phyloP scores from a whole-genome alignment of 2,888 invertebrate species.

The Torymus texanus region DNA sequence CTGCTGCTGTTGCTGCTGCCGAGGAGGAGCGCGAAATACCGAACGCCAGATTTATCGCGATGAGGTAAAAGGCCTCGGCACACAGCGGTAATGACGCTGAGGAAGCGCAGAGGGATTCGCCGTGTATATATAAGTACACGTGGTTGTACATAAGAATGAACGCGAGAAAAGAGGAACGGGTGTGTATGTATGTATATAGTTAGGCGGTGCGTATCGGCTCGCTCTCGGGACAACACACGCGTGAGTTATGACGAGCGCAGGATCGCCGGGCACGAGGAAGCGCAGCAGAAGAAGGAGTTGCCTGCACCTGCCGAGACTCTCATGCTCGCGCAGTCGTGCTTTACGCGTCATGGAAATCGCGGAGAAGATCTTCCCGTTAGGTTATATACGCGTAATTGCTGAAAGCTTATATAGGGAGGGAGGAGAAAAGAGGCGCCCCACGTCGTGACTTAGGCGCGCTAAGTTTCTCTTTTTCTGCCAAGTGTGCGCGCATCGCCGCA shows the following conservation, averaged over 20 bases:
- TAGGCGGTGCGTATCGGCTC: too few species aligned
- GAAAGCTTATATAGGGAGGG: slow-evolving; percentile 6
- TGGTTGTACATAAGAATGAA: too few species aligned
- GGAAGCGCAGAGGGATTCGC: neutral
- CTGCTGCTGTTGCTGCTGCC: too few species aligned
- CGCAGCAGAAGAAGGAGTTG: neutral
- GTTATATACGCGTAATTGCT: slow-evolving; percentile 15
- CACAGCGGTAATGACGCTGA: neutral
- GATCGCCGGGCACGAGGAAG: slow-evolving; percentile 35
- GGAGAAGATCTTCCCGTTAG: neutral
- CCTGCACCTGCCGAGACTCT: neutral
- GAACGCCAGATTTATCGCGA: neutral
- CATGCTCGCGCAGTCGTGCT: too few species aligned
- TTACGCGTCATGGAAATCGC: slow-evolving; percentile 30
- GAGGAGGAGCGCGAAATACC: slow-evolving; percentile 1
- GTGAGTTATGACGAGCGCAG: slow-evolving; percentile 29
- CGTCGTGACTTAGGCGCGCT: slow-evolving; percentile 28
- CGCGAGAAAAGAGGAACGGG: too few species aligned
- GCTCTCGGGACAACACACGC: slow-evolving; percentile 2
- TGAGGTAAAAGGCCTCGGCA: too few species aligned
- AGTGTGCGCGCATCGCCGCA: too few species aligned
- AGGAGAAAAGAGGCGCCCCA: too few species aligned
- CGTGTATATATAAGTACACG: too few species aligned
- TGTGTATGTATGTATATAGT: too few species aligned
- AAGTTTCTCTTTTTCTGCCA: slow-evolving; percentile 1